These are phyloP conservation scores for Pachyuromys duprasi DNA, from an alignment of 2,797 vertebrate genomes.

Conservation along the genomic window DNA sequence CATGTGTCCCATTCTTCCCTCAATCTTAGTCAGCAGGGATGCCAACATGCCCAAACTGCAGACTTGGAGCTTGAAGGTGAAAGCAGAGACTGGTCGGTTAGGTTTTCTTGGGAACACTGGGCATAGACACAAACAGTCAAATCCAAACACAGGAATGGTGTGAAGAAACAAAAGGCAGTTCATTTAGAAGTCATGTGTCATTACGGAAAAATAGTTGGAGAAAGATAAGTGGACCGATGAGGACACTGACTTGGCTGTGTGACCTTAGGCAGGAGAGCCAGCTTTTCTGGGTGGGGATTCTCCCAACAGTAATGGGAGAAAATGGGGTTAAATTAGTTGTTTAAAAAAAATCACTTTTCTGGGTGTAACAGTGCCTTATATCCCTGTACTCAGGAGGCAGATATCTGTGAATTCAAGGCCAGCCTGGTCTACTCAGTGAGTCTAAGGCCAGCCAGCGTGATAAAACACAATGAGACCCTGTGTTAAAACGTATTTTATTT, in stretches of 20 bases:
- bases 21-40: background rate
- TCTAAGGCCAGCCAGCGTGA: background rate
- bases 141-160: background rate
- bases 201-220: slow-evolving; percentile 56
- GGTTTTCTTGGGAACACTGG: slow-evolving; percentile 69
- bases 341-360: background rate
- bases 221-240: slow-evolving; percentile 3
- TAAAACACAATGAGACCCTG: background rate
- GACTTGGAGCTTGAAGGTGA: background rate
- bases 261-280: background rate
- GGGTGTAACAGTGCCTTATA: background rate
- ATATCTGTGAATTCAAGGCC: background rate
- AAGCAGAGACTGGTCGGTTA: slow-evolving; percentile 65
- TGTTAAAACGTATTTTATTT: too few species aligned
- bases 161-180: slow-evolving; percentile 70
- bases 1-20: background rate
- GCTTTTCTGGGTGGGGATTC: background rate
- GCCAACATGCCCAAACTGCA: background rate
- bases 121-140: background rate
- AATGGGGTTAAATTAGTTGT: background rate
- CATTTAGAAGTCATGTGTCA: slow-evolving; percentile 40
- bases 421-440: background rate
- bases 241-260: background rate
- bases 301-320: background rate
- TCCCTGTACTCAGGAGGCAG: background rate